Evolutionary conservation across 2,797 vertebrate species (phyloP).

Genomic region (Chaetophractus vellerosus): DNA sequence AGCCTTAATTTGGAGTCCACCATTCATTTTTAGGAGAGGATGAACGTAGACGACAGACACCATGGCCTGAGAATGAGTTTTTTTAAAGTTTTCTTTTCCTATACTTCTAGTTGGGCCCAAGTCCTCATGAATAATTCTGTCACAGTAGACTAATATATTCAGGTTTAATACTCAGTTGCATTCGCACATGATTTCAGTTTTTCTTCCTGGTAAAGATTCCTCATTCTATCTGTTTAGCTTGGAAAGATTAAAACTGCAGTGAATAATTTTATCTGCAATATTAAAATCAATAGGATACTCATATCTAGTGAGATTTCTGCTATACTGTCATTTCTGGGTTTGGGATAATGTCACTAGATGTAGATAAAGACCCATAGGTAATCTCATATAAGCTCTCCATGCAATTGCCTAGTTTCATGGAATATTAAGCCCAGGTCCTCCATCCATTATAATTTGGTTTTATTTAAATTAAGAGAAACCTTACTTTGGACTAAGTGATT

Average conservation of each 20-base stretch:
- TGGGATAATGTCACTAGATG: background rate
- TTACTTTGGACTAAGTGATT: background rate
- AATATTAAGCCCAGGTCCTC: background rate
- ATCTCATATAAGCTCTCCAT: background rate
- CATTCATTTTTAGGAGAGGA: background rate
- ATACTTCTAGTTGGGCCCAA: background rate
- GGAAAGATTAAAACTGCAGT: slow-evolving; percentile 64
- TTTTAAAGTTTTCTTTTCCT: background rate
- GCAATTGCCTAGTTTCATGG: background rate
- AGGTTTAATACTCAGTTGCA: background rate
- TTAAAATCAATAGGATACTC: background rate
- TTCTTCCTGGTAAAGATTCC: background rate
- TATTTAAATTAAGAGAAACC: background rate
- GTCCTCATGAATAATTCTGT: background rate
- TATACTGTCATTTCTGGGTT: background rate
- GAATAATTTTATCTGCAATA: slow-evolving; percentile 45
- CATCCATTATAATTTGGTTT: background rate
- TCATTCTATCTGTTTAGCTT: slow-evolving; percentile 59
- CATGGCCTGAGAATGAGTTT: background rate
- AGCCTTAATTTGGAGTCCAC: background rate
- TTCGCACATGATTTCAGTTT: background rate
- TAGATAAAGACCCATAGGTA: background rate
- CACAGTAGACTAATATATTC: background rate
- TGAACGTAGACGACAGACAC: background rate
- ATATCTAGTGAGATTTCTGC: slow-evolving; percentile 6